phyloP scores from a whole-genome alignment of 2,797 vertebrate genomes.

The Neomorphus geoffroyi region DNA sequence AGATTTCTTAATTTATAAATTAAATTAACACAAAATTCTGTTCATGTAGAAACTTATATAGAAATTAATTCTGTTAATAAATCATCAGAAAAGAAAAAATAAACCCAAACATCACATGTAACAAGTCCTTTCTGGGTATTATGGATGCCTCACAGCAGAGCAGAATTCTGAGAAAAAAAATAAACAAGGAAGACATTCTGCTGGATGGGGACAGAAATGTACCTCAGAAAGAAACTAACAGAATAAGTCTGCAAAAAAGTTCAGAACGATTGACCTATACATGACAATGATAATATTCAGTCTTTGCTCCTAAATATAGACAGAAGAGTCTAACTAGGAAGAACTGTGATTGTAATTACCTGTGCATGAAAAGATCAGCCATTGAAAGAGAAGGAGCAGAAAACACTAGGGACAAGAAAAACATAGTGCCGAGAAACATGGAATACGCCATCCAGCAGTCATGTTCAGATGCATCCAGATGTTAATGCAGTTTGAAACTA shows the following conservation, averaged over 20 bases:
- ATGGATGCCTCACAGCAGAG: not conserved
- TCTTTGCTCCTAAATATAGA: not conserved
- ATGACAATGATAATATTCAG: not conserved
- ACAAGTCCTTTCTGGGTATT: not conserved
- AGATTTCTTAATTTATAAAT: not conserved
- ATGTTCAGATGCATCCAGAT: not conserved
- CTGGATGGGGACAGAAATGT: not conserved
- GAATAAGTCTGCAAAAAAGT: not conserved
- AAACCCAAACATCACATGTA: not conserved
- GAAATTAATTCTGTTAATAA: not conserved
- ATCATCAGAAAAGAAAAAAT: not conserved
- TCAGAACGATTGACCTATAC: not conserved
- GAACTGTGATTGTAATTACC: not conserved
- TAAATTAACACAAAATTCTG: not conserved
- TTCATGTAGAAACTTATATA: not conserved
- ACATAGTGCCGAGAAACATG: not conserved
- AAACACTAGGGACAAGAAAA: not conserved
- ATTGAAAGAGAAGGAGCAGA: not conserved
- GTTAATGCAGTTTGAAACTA: constrained; percentile 13
- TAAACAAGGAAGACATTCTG: not conserved
- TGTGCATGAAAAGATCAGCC: not conserved
- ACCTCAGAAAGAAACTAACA: not conserved
- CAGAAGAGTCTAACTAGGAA: not conserved
- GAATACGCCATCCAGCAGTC: not conserved
- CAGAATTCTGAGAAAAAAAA: not conserved